Evolutionary conservation across 1,140 invertebrate genomes (phyloP), one percentile per base, ranked within the genome.

Genomic region (Brachionus sp.): DNA sequence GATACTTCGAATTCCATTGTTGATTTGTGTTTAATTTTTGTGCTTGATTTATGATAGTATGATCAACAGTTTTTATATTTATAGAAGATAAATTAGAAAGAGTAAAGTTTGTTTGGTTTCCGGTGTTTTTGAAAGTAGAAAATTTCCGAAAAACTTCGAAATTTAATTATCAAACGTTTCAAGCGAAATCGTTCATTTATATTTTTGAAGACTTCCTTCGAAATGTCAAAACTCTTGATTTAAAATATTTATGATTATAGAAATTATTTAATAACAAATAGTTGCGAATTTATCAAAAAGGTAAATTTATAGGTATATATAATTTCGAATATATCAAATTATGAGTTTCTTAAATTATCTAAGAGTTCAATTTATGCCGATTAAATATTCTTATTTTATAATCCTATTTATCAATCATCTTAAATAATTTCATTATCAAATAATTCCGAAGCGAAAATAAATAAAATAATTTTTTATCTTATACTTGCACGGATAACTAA

Each of bases 121-220:
- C 66, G 66, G 66, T 70, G 5, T 13, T 70, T 39, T 66, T 66
- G 25, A 37, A 35, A 35, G n/a, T 5, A 39, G 37, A 42, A 39
- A 70, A 70, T 19, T 70, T n/a, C 66, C 66, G 66, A 70, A 70
- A 70, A 70, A 70, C 66, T 70, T 70, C 66, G 66, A 70, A 70
- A 70, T 70, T 70, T 57, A 57, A 66, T 37, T 35, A 39, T 39
- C 16, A 70, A 70, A 39, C 12, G 35, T 39, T 39, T 16, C 33
- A 12, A 68, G 33, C 35, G 35, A 70, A 70, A 37, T 57, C 50
- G 50, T 57, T 19, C 50, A 57, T 7, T 37, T 16, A 70, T 16
- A 70, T 39, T 39, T 16, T 70, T 19, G 9, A 70, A 70, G 16
- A 70, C 66, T 70, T 70, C 66, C 66, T 70, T 70, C 66, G 33